Conservation (phyloP, 1,140 invertebrate species). For the Sitobion miscanthi region DNA sequence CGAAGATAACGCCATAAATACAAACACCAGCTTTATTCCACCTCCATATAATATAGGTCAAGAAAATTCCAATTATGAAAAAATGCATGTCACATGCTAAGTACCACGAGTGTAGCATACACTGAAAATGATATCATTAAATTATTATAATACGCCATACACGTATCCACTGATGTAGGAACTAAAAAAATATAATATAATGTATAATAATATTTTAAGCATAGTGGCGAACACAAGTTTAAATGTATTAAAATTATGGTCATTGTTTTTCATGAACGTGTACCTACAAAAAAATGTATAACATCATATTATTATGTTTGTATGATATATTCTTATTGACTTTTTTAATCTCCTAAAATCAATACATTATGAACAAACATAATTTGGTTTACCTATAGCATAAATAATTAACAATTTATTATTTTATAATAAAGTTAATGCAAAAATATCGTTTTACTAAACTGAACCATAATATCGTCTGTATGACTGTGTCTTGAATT, state of each 20-base stretch:
- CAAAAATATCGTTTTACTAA: background rate
- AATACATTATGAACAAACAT: too few species aligned
- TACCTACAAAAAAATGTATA: background rate
- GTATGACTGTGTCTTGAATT: background rate
- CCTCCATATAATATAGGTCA: conserved; percentile 62
- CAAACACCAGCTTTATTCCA: conserved; percentile 12
- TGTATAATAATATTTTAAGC: too few species aligned
- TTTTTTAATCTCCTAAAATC: background rate
- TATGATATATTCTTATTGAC: background rate
- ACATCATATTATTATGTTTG: background rate
- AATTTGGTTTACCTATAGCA: too few species aligned
- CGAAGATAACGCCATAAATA: background rate
- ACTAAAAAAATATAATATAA: background rate
- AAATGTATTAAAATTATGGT: background rate
- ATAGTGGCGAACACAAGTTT: background rate
- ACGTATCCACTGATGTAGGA: background rate
- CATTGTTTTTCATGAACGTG: background rate
- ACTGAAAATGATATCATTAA: conserved; percentile 63
- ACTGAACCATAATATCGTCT: background rate
- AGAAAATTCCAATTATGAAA: conserved; percentile 66
- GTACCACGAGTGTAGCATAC: conserved; percentile 73
- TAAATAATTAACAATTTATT: too few species aligned
- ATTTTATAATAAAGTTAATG: too few species aligned
- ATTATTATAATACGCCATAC: background rate
- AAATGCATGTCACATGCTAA: conserved; percentile 72